phyloP scores from a whole-genome alignment of 2,113 vertebrate species.

The Bubalus kerabau region DNA sequence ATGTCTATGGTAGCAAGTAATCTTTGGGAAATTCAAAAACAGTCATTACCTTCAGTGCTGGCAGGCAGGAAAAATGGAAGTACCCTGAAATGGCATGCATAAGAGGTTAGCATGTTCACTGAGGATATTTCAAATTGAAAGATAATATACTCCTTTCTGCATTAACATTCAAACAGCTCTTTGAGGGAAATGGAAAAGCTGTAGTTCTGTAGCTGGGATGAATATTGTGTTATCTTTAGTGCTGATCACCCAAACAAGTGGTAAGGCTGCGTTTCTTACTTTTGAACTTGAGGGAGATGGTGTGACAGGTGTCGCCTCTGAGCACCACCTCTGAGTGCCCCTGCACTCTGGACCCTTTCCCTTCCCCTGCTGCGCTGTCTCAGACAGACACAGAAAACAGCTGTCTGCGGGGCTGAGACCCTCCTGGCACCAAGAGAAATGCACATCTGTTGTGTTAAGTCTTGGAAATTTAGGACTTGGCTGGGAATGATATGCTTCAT shows the following conservation, averaged over 20 bases:
- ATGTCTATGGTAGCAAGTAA: neutral
- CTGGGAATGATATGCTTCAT: neutral
- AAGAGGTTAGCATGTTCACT: neutral
- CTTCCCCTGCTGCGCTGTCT: neutral
- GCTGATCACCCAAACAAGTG: neutral
- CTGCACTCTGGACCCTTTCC: neutral
- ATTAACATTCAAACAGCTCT: neutral
- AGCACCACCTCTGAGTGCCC: neutral
- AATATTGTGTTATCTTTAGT: neutral
- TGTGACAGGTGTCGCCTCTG: neutral
- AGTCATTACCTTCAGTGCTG: neutral
- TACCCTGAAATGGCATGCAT: neutral
- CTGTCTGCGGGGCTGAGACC: neutral
- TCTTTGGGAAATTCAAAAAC: constrained; percentile 34
- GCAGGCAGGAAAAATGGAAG: neutral
- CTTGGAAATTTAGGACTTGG: neutral
- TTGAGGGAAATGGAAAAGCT: neutral
- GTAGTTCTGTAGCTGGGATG: neutral
- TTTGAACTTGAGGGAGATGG: neutral
- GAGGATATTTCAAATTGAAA: neutral
- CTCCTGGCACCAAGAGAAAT: neutral
- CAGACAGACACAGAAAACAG: neutral
- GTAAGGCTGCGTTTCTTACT: rapidly evolving
- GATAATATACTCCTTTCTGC: neutral
- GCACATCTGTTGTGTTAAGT: neutral